Evolutionary conservation across 1,140 invertebrate species (phyloP), one percentile per base, ranked within the genome.

Genomic region (Ceratosolen fusciceps): DNA sequence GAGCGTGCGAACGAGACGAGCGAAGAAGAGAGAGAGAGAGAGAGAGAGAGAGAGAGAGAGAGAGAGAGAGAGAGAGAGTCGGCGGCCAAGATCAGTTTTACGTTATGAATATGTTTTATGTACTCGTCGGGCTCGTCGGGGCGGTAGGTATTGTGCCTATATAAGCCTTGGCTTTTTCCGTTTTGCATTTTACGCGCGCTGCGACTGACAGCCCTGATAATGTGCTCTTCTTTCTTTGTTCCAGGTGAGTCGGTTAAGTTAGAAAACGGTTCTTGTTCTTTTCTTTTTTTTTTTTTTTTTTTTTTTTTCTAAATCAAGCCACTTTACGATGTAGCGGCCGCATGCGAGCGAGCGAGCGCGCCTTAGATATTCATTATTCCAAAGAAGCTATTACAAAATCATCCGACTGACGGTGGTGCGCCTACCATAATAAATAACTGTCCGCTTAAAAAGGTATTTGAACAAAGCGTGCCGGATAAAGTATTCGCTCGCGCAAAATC

Each of bases 161-260:
- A n/a, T 52, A 52, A 16, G 24, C 26, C 5, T 24, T 24, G 1
- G 14, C 26, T 58, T 58, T 29, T 8, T 68, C 19, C 34, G 9
- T 68, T 75, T 52, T 75, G 12, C 49, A 24, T 52, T n/a, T 24
- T 39, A 34, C 47, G 47, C n/a, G 26, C 21, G 4, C 21, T 71
- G 67, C 52, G 34, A 47, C 7, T 71, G 75, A 77, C 65, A 77
- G 75, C 21, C 43, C 1, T 19, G 65, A 34, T 76, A 76, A 76
- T 68, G 62, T 26, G n/a, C 39, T 67, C 43, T 54, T 79, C 19
- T 65, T 67, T 78, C 47, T 78, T 73, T 79, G 77, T 79, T 79
- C 43, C 71, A 74, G 77, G 77, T 74, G 77, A 74, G 77, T 74
- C 31, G 37, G 56, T 49, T 21, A 47, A 49, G 24, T n/a, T n/a